Percentiles rank a stretch among this genome's conserved stretches.
Conservation (phyloP, 2,797 vertebrate species). For the Sylvilagus floridanus region DNA sequence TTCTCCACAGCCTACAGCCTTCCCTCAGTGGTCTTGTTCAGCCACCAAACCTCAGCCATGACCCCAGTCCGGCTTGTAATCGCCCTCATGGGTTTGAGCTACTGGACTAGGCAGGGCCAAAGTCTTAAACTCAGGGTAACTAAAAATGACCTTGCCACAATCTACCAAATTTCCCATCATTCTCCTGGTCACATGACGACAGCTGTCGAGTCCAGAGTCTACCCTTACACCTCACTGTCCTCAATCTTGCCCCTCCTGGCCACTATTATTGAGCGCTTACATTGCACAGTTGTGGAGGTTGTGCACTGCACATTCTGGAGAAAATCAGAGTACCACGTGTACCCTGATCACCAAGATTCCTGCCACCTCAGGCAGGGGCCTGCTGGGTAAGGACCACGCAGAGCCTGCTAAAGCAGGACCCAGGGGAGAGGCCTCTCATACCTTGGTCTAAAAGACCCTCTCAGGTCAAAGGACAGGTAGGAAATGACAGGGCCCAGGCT, state of each 20-base stretch:
- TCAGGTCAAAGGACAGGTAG: neutral
- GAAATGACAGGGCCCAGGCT: neutral
- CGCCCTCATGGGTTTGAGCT: neutral
- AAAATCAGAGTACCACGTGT: neutral
- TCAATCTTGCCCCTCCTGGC: neutral
- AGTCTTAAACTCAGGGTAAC: neutral
- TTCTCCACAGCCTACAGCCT: neutral
- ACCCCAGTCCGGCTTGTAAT: neutral
- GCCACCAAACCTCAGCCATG: neutral
- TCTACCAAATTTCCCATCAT: neutral
- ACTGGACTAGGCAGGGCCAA: neutral
- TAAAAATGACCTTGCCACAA: neutral
- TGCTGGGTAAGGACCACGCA: neutral
- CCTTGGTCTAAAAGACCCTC: neutral
- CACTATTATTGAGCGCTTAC: neutral
- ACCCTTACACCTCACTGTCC: neutral
- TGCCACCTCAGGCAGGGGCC: neutral
- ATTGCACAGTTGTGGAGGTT: too few relatives aligned
- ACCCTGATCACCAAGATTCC: neutral
- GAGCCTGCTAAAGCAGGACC: neutral
- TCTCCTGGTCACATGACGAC: neutral
- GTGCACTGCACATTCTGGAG: neutral
- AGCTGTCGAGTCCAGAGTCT: neutral
- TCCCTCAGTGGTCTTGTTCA: neutral
- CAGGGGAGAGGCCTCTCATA: neutral